A percentile compares a stretch with the other conserved stretches of the same genome.
Evolutionary conservation across 2,113 vertebrate species (phyloP).

Genomic region (Tenrec ecaudatus): DNA sequence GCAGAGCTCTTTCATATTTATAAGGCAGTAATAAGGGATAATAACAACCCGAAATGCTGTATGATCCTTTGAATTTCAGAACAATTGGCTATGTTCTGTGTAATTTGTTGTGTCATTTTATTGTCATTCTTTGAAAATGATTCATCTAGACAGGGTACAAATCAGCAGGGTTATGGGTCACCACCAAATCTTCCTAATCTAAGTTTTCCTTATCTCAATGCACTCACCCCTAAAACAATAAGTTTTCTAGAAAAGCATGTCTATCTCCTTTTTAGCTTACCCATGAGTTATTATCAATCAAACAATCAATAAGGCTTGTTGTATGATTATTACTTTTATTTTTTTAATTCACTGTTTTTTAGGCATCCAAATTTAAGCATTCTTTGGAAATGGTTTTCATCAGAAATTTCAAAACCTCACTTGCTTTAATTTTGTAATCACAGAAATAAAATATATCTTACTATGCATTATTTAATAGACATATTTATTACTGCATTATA

Average conservation of each 20-base stretch:
- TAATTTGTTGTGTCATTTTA: background rate
- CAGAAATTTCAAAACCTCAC: constrained; percentile 29
- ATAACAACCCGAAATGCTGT: background rate
- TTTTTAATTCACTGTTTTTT: background rate
- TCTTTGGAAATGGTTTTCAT: constrained; percentile 21
- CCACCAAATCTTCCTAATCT: background rate
- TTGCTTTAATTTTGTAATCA: constrained; percentile 35
- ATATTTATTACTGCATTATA: too few relatives aligned
- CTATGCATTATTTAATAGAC: too few relatives aligned
- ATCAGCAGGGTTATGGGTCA: background rate
- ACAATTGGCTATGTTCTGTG: background rate
- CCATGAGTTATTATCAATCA: background rate
- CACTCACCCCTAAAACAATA: background rate
- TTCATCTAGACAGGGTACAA: background rate
- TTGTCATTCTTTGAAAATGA: constrained; percentile 34
- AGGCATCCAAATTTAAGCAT: background rate
- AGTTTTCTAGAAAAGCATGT: background rate
- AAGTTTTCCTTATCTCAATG: background rate
- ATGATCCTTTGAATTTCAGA: constrained; percentile 16
- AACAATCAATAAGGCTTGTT: too few relatives aligned
- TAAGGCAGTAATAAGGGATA: background rate
- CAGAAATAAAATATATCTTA: background rate
- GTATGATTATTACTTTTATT: background rate
- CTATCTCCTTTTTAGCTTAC: constrained; percentile 23
- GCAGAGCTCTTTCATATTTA: constrained; percentile 30